Evolutionary conservation across 2,113 vertebrate species (phyloP), one percentile per base, ranked within the genome.

Genomic region (Chaetodon auriga): DNA sequence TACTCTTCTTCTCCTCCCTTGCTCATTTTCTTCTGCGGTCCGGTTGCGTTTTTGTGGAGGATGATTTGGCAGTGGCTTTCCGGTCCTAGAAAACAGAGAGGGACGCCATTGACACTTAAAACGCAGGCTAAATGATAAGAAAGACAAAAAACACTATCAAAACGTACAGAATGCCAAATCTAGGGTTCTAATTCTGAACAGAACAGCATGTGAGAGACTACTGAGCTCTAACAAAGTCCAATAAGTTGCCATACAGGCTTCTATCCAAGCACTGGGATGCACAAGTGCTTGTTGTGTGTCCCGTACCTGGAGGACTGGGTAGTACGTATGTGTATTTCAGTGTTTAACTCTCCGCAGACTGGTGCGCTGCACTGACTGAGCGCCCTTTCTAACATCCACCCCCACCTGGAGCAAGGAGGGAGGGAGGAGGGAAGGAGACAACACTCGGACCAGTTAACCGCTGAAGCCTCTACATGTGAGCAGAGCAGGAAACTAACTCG

Each of bases 331-430:
- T 92, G 81, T 83, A 89, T 93, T 94, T 99, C 97, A 99, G 95
- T 99, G 97, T 87, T 97, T 98, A 90, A 97, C 96, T 95, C 96
- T 96, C 95, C 96, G 97, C 92, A 97, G 96, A 96, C 97, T 97
- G 96, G 95, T 96, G 92, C 95, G 95, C 95, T 98, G 97, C 95
- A 97, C 96, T 96, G 97, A 96, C 93, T 98, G 97, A 95, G 96
- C 95, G 63, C 97, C 96, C 94, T 96, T 97, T 94, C 96, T 98
- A 95, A 96, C 96, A 95, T 97, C 96, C 91, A 94, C 92, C 93
- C 96, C 96, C 78, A 95, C 94, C 94, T 97, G 94, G 92, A 91
- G 89, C 87, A 93, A 88, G 86, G 88, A 92, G 85, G 89, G 85
- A 76, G 82, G 90, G 80, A 87, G 87, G 88, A 87, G 80, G 92